Evolutionary conservation across 2,888 invertebrate genomes (phyloP).

Genomic region (Caenorhabditis drosophilae): DNA sequence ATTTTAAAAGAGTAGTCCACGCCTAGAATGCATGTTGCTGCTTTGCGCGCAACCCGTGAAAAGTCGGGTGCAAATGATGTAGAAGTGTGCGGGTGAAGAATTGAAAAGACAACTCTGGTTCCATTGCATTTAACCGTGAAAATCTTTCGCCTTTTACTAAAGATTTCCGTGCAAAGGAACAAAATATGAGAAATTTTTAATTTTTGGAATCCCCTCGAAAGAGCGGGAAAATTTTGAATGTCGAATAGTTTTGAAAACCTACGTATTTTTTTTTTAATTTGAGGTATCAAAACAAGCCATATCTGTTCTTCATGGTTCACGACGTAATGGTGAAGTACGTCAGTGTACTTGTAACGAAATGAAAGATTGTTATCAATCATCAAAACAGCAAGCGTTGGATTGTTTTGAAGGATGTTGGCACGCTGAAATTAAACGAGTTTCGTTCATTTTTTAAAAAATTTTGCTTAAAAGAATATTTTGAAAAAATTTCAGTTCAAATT

Average conservation of each 20-base stretch:
- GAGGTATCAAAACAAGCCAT: constrained; percentile 46
- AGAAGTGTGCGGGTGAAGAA: no score
- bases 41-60: no score
- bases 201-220: constrained; percentile 16
- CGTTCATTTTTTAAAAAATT: neutral
- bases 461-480: neutral
- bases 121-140: constrained; percentile 56
- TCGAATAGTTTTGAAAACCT: neutral
- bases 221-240: constrained; percentile 3
- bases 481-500: constrained; percentile 37
- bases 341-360: constrained; percentile 60
- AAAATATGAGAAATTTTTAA: constrained; percentile 24
- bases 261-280: neutral
- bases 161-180: constrained; percentile 65
- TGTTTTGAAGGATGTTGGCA: constrained; percentile 58
- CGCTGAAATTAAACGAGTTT: constrained; percentile 22
- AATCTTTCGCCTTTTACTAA: constrained; percentile 68
- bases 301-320: constrained; percentile 45
- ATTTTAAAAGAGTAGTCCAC: no score
- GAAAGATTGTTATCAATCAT: constrained; percentile 48
- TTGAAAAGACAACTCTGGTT: constrained; percentile 4
- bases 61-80: no score
- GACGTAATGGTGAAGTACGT: constrained; percentile 37
- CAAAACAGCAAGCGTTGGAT: constrained; percentile 50
- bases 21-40: no score